Conservation (phyloP, 2,888 invertebrate species). For the Blera fallax region DNA sequence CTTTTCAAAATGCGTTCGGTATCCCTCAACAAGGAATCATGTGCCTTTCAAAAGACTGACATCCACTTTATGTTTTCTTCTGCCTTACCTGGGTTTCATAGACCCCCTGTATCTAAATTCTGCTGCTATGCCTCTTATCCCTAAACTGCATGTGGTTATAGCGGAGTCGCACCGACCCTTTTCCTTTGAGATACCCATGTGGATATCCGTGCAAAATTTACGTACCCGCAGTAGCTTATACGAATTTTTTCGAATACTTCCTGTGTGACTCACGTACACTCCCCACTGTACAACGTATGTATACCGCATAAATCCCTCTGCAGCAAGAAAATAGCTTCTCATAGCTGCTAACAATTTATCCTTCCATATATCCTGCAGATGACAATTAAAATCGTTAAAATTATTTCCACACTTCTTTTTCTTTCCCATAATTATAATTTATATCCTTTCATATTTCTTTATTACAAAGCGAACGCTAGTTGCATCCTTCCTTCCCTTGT, state of each 20-base stretch:
- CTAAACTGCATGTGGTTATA: no score
- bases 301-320: background rate
- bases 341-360: constrained; percentile 5
- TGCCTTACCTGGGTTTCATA: no score
- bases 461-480: constrained; percentile 39
- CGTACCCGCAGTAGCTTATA: no score
- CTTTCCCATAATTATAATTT: constrained; percentile 58
- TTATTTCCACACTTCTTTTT: constrained; percentile 18
- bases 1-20: no score
- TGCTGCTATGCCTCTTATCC: no score
- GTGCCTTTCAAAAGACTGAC: no score
- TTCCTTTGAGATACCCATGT: no score
- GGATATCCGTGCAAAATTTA: no score
- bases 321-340: background rate
- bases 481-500: constrained; percentile 26
- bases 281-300: background rate
- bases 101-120: no score
- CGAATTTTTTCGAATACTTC: background rate
- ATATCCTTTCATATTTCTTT: constrained; percentile 55
- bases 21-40: no score
- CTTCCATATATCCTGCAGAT: constrained; percentile 42
- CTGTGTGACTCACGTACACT: background rate
- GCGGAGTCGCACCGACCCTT: no score
- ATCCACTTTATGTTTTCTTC: no score
- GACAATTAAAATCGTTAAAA: constrained; percentile 49